Evolutionary conservation across 1,140 invertebrate species (phyloP).

Genomic region (Heliothis virescens): DNA sequence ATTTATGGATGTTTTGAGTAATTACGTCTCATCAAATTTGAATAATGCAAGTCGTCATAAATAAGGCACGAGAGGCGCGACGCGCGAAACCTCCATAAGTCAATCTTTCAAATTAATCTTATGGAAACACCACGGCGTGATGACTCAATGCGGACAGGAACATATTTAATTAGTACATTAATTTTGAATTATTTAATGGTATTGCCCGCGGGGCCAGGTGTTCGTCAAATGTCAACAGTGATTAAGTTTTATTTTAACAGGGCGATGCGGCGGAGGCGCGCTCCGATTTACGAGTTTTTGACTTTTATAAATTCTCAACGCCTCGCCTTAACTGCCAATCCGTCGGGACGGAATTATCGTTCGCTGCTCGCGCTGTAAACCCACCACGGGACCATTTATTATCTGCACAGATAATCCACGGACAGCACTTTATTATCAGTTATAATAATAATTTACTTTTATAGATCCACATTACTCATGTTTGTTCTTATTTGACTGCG

Average conservation of each 20-base stretch:
- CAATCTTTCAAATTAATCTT: slow-evolving; percentile 83
- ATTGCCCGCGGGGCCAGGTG: slow-evolving; percentile 70
- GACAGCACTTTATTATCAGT: slow-evolving; percentile 85
- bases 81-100: slow-evolving; percentile 80
- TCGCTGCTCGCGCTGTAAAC: slow-evolving; percentile 76
- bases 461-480: slow-evolving; percentile 84
- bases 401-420: slow-evolving; percentile 82
- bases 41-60: slow-evolving; percentile 81
- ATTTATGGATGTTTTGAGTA: slow-evolving; percentile 84
- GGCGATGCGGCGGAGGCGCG: slow-evolving; percentile 55
- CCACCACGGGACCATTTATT: slow-evolving; percentile 78
- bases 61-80: slow-evolving; percentile 71
- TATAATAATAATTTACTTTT: slow-evolving; percentile 86
- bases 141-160: slow-evolving; percentile 78
- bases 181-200: slow-evolving; percentile 82
- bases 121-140: slow-evolving; percentile 73
- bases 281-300: slow-evolving; percentile 81
- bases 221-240: slow-evolving; percentile 84
- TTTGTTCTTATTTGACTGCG: slow-evolving; percentile 84
- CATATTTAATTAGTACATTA: slow-evolving; percentile 84
- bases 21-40: slow-evolving; percentile 85
- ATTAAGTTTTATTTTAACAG: slow-evolving; percentile 82
- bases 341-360: slow-evolving; percentile 76
- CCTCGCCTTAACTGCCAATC: slow-evolving; percentile 80
- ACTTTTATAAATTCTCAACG: slow-evolving; percentile 83